Base-by-base conservation (phyloP, 2,888 invertebrate genomes). In the Hypolimnas misippus region DNA sequence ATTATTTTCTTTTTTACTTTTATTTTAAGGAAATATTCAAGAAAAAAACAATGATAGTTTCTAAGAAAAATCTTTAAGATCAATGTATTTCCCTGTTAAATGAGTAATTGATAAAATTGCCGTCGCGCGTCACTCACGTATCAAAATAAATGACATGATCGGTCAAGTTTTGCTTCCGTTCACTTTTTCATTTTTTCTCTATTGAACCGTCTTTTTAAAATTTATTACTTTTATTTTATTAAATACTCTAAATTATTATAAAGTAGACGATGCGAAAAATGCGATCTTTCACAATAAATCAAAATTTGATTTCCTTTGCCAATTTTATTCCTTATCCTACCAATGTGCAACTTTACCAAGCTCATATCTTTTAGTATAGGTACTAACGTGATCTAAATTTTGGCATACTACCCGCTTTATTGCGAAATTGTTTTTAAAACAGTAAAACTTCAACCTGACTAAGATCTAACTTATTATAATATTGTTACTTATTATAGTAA, bases 171-270 rank as follows among this genome's bases (percentile, higher is more conserved):
- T 42, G 62, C 29, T 62, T 50, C 62, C 57, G 62, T 60, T 57
- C 61, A 62, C 64, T 64, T 61, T 59, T 65, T 58, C 29, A 53
- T 53, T 53, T 62, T 64, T 65, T 67, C 51, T 61, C 52, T 62
- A 50, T 57, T 49, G 42, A 58, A 49, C 44, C 29, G 53, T 54
- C 57, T 57, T 62, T 55, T 50, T n/a, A n/a, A 17, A 10, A 8
- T 42, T 10, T 46, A 21, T n/a, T 3, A 46, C n/a, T 6, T 46
- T 12, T 1, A 46, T 12, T 46, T 21, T 0, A n/a, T n/a, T 12
- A n/a, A n/a, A n/a, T n/a, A n/a, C n/a, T n/a, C n/a, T n/a, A n/a
- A n/a, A n/a, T n/a, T n/a, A n/a, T n/a, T n/a, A n/a, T n/a, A n/a
- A n/a, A n/a, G n/a, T n/a, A n/a, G n/a, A n/a, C n/a, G n/a, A n/a